Base-by-base conservation (phyloP, 2,797 vertebrate genomes). In the Melanotaenia maccullochi region DNA sequence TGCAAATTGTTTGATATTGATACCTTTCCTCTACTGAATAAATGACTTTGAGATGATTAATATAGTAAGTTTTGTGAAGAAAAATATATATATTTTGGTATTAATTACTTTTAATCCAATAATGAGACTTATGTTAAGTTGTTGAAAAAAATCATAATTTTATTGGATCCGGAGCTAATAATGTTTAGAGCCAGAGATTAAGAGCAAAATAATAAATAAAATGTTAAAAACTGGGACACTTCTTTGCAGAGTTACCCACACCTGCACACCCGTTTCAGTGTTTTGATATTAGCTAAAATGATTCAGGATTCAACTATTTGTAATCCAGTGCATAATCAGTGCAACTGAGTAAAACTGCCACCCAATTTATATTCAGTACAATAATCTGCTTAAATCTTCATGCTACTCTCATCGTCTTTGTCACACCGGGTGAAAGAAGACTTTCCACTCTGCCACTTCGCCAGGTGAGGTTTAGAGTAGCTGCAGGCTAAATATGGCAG, bases 401-500 rank as follows among this genome's bases (percentile, higher is more conserved):
- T 49, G 9, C 36, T 55, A 2, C 33, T 33, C 11, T 40, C n/a
- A 18, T 61, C 16, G 35, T 36, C 18, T 42, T 36, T 33, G n/a
- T 47, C 20, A 24, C n/a, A 63, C 24, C 24, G 20, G 54, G 3
- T 60, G 44, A 30, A 8, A 35, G 35, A 49, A 56, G 18, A 22
- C 18, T 11, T 20, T 54, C 35, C 13, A 63, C 49, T 58, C 28
- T 35, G 9, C 42, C 36, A 28, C 5, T 35, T 54, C 56, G 55
- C 20, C 22, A 70, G 25, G 16, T 12, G 47, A 35, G 42, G 18
- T 25, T 74, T 36, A 13, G 58, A 11, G 35, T 42, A 58, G 62
- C 35, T 54, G 24, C 42, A 47, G 61, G 68, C 24, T 75, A 61
- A 40, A 12, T 58, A 22, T 28, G 7, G 11, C 24, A 24, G 74